Percentiles rank a stretch among this genome's conserved stretches.
Evolutionary conservation across 2,797 vertebrate species (phyloP).

Genomic region (Spinus pinus): DNA sequence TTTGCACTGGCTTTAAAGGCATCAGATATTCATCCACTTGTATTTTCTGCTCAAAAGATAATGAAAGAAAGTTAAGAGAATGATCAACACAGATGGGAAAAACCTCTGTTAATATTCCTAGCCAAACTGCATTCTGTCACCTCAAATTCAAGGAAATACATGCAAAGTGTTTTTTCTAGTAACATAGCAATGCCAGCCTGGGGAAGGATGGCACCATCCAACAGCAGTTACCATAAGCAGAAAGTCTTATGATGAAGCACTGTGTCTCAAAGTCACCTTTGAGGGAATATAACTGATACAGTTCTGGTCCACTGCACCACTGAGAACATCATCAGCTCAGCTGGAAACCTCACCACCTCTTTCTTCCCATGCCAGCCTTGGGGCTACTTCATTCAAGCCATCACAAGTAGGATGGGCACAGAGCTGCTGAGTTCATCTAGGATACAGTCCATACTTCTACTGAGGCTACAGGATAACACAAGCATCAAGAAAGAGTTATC

Average conservation of each 20-base stretch:
- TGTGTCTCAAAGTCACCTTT: background rate
- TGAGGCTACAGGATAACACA: background rate
- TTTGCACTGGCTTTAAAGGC: background rate
- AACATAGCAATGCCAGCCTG: background rate
- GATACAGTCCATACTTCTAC: background rate
- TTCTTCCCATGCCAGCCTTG: background rate
- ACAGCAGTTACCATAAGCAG: background rate
- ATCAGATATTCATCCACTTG: background rate
- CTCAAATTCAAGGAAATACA: background rate
- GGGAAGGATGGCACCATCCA: background rate
- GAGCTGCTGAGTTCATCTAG: background rate
- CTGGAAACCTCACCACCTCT: background rate
- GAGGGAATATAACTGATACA: background rate
- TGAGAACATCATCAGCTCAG: background rate
- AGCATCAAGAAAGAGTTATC: background rate
- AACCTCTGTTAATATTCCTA: background rate
- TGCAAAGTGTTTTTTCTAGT: background rate
- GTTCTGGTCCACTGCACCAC: background rate
- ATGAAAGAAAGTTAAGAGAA: background rate
- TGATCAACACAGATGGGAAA: background rate
- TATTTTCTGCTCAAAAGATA: conserved; percentile 1
- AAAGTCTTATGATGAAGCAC: background rate
- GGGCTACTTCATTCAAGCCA: background rate
- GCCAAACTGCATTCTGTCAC: background rate
- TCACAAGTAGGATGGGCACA: background rate